Base-by-base conservation (phyloP, 2,113 vertebrate genomes). In the Todiramphus chloris region DNA sequence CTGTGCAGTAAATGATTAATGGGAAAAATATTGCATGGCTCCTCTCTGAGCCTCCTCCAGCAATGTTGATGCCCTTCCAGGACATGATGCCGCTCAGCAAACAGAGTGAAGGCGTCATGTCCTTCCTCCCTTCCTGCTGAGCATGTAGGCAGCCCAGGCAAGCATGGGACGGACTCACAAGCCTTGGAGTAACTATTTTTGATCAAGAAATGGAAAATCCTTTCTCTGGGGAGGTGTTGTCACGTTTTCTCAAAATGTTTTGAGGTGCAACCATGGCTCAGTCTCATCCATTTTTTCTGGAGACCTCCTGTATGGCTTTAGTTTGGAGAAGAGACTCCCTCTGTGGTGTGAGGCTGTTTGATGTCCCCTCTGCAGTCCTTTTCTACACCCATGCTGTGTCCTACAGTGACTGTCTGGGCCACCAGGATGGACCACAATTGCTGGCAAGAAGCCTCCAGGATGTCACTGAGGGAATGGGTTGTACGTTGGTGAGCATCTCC, bases 191-290 rank as follows among this genome's bases (percentile, higher is more conserved):
- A 62, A 55, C 66, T 73, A 53, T 84, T 53, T 73, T 78, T 93
- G 72, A 76, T 24, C n/a, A 91, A 67, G 67, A 66, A 94, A 51
- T 58, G 21, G 48, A 68, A 82, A 66, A 51, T 20, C 10, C 4
- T 7, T 53, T 66, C 21, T 66, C n/a, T 66, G 33, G 31, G n/a
- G 31, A 80, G 23, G 39, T 95, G 62, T 37, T 11, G 33, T 35
- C 31, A 9, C 14, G 66, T 79, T 53, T 82, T 91, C 69, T 94
- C 37, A 53, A 70, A 27, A 50, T 0, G 2, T 62, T 73, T 55
- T 0, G 2, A 76, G 63, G 53, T 53, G 24, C 43, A 33, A 8
- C 8, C 18, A 11, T 9, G 17, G 43, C 33, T 82, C 1, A 0
- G 25, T 53, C 79, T 35, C 60, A 69, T 17, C 13, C 11, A 5